Evolutionary conservation across 1,140 invertebrate genomes (phyloP), one percentile per base, ranked within the genome.

Genomic region (Hypsibius dujardini): DNA sequence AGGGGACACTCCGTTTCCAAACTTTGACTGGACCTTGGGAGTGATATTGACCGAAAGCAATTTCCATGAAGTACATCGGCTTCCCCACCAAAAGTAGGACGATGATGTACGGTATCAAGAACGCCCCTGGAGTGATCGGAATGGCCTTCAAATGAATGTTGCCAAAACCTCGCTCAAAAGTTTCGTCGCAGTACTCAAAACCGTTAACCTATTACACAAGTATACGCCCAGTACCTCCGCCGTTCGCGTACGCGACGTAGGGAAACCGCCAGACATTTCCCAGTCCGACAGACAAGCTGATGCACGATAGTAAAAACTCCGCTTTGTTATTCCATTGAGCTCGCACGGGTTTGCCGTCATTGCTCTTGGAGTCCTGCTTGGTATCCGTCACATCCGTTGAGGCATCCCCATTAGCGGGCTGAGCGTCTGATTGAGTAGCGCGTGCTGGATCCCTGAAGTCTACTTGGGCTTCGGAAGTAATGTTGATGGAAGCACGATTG

Each of bases 31-130:
- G 70, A 47, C 78, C 77, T 70, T 74, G 74, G 7, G 75, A 75
- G 12, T 77, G 77, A 74, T 76, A 80, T 75, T 80, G 79, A 12
- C 78, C 79, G 72, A 80, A 74, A 7, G 76, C 78, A 47, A 80
- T 73, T 71, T 80, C 79, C 74, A 80, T 75, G 72, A 78, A 78
- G 72, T 79, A 80, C 74, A 80, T 75, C 0, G 79, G 79, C 67
- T 79, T 79, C 28, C 78, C 79, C 7, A 79, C 75, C 72, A 79
- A 69, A 3, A 80, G 72, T 71, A 79, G 77, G 46, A 80, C 75
- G 2, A 79, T 74, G 28, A 79, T 47, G 73, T 80, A 80, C 45
- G 79, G 78, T 62, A 80, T 78, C 47, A 80, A 70, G 72, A 80
- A 80, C 14, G 78, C 77, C 42, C 78, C 79, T 79, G 74, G 7